Percentiles rank a stretch among this genome's conserved stretches.
Evolutionary conservation across 2,888 invertebrate genomes (phyloP).

Genomic region (Ctena decussata): DNA sequence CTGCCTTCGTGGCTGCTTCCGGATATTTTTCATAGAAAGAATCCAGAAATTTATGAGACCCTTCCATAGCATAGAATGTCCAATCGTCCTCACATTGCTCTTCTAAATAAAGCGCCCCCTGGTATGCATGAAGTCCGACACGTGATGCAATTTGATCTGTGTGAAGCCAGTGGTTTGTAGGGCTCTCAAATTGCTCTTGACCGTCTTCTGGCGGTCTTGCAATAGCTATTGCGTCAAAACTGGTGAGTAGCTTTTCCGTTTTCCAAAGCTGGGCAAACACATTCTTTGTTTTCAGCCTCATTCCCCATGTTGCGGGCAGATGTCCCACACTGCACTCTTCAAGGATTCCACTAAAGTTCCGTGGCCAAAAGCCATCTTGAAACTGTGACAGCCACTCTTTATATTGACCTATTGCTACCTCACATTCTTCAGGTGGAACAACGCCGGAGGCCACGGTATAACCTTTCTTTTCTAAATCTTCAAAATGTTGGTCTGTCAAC

Average conservation of each 20-base stretch:
- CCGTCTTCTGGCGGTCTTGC: conserved; percentile 75
- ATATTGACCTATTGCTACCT: conserved; percentile 58
- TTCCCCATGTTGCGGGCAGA: conserved; percentile 3
- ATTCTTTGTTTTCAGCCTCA: conserved; percentile 50
- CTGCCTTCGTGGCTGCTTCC: background rate
- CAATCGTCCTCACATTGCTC: conserved; percentile 73
- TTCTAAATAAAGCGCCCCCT: conserved; percentile 80
- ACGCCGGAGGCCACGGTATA: conserved; percentile 63
- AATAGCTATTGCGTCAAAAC: conserved; percentile 77
- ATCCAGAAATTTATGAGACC: conserved; percentile 70
- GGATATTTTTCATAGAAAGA: conserved; percentile 57
- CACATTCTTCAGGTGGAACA: conserved; percentile 54
- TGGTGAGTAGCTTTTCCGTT: conserved; percentile 77
- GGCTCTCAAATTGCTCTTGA: conserved; percentile 38
- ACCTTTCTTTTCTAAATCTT: conserved; percentile 63
- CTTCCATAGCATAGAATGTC: conserved; percentile 72
- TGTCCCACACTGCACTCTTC: conserved; percentile 12
- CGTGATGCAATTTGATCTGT: conserved; percentile 73
- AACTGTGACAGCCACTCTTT: conserved; percentile 58
- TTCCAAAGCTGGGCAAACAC: conserved; percentile 76
- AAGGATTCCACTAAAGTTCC: conserved; percentile 10
- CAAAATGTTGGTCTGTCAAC: conserved; percentile 53
- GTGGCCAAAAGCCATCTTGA: conserved; percentile 14
- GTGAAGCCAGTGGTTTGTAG: conserved; percentile 74
- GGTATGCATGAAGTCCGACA: conserved; percentile 80